Evolutionary conservation across 2,888 invertebrate genomes (phyloP).

Genomic region (Opisthograptis luteolata): DNA sequence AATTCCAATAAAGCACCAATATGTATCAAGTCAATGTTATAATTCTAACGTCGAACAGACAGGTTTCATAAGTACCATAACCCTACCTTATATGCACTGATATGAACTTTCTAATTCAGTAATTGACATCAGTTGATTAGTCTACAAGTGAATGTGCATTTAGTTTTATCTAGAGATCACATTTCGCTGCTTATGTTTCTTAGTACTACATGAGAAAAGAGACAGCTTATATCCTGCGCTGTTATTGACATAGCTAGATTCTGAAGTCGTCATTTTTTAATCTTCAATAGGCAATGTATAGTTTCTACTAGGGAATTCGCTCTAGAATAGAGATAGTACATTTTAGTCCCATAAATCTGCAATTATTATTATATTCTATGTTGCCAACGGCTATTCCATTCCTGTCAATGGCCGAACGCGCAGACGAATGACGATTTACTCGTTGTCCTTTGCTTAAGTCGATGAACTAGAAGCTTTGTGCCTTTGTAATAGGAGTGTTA

Average conservation of each 20-base stretch:
- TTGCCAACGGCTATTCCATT: conserved; percentile 22
- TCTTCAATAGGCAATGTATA: not conserved
- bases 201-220: conserved; percentile 28
- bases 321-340: not conserved
- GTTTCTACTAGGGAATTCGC: not conserved
- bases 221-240: conserved; percentile 40
- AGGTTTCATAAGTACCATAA: conserved; percentile 8
- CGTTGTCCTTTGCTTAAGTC: conserved; percentile 21
- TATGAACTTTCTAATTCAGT: conserved; percentile 46
- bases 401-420: conserved; percentile 32
- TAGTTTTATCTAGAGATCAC: conserved; percentile 32
- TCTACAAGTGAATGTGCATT: conserved; percentile 1
- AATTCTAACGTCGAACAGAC: not conserved
- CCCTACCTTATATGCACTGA: conserved; percentile 37
- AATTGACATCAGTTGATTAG: conserved; percentile 31
- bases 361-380: conserved; percentile 31
- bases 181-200: conserved; percentile 42
- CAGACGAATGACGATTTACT: conserved; percentile 23
- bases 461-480: conserved; percentile 24
- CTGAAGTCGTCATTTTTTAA: not conserved
- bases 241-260: not conserved
- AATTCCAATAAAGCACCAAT: too few relatives aligned
- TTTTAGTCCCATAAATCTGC: conserved; percentile 13
- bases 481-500: conserved; percentile 27
- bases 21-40: too few relatives aligned